Percentiles rank a stretch among this genome's conserved stretches.
Conservation (phyloP, 2,888 invertebrate species). For the Zaprionus obscuricornis region DNA sequence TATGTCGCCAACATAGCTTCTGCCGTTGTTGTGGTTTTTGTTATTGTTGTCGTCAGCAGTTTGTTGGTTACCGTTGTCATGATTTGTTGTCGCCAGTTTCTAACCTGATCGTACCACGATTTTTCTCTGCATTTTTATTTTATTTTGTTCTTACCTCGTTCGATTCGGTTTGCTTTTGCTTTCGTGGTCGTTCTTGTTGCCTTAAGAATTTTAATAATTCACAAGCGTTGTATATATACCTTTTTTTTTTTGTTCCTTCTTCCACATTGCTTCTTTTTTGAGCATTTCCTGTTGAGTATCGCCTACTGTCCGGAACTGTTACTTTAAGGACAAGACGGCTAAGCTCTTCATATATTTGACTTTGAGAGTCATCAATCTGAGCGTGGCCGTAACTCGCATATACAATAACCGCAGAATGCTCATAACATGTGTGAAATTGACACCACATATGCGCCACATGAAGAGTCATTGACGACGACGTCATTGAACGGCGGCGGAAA, state of each 20-base stretch:
- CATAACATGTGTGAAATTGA: constrained; percentile 81
- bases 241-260: constrained; percentile 5
- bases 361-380: constrained; percentile 61
- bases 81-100: constrained; percentile 69
- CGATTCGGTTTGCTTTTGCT: constrained; percentile 35
- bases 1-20: constrained; percentile 29
- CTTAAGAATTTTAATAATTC: constrained; percentile 65
- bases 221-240: constrained; percentile 15
- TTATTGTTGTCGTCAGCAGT: constrained; percentile 45
- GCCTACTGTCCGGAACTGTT: constrained; percentile 55
- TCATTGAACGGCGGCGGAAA: constrained; percentile 57
- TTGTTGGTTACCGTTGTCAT: constrained; percentile 66
- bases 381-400: constrained; percentile 26
- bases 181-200: constrained; percentile 28
- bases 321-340: constrained; percentile 39
- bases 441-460: constrained; percentile 61
- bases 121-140: constrained; percentile 33
- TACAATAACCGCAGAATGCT: constrained; percentile 56
- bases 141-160: neutral
- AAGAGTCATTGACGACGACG: neutral
- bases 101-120: constrained; percentile 52
- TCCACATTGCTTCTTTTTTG: constrained; percentile 8
- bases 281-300: constrained; percentile 44
- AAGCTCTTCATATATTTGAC: no score
- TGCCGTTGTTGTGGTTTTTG: constrained; percentile 12